These are phyloP conservation scores for Bubo scandiacus DNA, from an alignment of 2,113 vertebrate genomes.

Conservation along the genomic window DNA sequence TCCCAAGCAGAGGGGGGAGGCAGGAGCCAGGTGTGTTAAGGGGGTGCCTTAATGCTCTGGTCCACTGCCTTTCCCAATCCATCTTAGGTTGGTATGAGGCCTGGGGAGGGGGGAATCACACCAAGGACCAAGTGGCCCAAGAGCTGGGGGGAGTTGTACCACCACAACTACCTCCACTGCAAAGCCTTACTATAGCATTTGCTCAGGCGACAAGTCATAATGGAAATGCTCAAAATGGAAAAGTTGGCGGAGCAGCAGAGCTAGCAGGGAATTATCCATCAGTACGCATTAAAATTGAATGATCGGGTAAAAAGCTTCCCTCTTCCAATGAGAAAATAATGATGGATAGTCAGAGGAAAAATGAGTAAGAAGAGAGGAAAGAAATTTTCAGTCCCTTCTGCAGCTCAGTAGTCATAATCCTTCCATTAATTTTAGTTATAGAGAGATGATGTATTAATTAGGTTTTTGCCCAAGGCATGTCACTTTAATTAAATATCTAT, in stretches of 20 bases:
- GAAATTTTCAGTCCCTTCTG: neutral
- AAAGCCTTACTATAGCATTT: neutral
- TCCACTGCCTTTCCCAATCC: too few species aligned
- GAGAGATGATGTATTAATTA: slow-evolving; percentile 35
- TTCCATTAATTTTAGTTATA: slow-evolving; percentile 15
- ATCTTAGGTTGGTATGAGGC: too few species aligned
- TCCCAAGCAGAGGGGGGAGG: too few species aligned
- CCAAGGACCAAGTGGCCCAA: too few species aligned
- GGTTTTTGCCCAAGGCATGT: slow-evolving; percentile 8
- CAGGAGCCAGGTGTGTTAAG: too few species aligned
- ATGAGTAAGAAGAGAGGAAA: neutral
- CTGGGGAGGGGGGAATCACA: too few species aligned
- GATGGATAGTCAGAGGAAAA: neutral
- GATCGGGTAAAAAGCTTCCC: neutral
- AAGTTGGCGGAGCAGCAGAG: neutral
- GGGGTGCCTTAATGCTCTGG: too few species aligned
- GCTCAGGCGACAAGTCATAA: neutral
- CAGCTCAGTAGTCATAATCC: neutral
- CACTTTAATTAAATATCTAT: slow-evolving; percentile 44
- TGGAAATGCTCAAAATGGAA: neutral
- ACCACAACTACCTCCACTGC: neutral
- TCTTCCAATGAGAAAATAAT: neutral
- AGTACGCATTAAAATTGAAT: slow-evolving; percentile 6
- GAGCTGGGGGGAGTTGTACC: too few species aligned
- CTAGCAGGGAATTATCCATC: neutral